These are phyloP conservation scores for Pseudomyrmex dendroicus DNA, from an alignment of 1,140 invertebrate species.

Conservation along the genomic window DNA sequence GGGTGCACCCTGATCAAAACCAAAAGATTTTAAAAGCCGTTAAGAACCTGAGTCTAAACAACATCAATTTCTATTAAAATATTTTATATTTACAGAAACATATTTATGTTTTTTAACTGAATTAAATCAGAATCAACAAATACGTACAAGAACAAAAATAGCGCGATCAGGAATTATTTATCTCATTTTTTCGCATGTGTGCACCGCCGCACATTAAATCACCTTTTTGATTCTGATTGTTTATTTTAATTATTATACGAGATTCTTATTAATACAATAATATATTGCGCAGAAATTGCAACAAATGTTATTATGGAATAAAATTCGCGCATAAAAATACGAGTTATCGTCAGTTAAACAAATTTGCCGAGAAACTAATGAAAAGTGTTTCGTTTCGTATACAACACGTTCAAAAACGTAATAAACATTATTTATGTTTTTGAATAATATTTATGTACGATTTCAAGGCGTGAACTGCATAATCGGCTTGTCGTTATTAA, in stretches of 20 bases:
- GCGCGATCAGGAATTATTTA: background rate
- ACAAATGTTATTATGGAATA: slow-evolving; percentile 14
- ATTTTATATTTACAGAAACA: background rate
- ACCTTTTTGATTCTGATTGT: background rate
- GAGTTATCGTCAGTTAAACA: background rate
- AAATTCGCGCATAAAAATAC: background rate
- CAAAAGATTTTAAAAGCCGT: no score
- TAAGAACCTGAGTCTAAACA: no score
- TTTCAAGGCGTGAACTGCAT: background rate
- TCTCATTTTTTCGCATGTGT: background rate
- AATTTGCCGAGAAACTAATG: background rate
- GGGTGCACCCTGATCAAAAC: no score
- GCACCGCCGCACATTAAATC: background rate
- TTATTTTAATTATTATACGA: slow-evolving; percentile 28
- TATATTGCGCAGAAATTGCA: background rate
- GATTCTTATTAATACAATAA: background rate
- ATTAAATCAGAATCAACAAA: no score
- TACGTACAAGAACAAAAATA: background rate
- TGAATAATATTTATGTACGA: background rate
- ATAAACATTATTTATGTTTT: no score
- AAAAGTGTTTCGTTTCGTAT: no score
- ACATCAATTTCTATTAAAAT: no score
- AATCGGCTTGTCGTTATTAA: slow-evolving; percentile 16
- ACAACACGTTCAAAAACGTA: no score
- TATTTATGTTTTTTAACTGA: no score